These are phyloP conservation scores for Rotaria macrura DNA, from an alignment of 2,888 invertebrate species.

Conservation along the genomic window DNA sequence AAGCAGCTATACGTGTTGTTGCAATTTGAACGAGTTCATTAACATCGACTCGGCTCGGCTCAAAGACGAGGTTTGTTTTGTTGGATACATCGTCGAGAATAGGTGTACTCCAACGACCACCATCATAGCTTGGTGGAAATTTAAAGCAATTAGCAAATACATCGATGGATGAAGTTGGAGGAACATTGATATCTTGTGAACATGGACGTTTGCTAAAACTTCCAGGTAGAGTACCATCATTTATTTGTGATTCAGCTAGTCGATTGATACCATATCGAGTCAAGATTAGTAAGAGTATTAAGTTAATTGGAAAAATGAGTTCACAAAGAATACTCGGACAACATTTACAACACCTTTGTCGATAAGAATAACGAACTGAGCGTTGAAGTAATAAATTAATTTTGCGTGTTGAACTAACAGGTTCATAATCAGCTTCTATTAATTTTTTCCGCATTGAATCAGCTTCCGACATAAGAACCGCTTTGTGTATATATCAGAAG, in stretches of 20 bases:
- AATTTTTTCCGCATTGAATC: background rate
- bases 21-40: background rate
- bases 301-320: background rate
- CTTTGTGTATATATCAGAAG: background rate
- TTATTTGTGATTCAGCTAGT: background rate
- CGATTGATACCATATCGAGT: background rate
- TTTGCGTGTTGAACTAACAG: background rate
- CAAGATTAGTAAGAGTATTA: background rate
- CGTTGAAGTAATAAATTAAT: background rate
- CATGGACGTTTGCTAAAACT: background rate
- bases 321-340: background rate
- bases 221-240: background rate
- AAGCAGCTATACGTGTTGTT: background rate
- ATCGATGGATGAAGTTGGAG: background rate
- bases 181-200: background rate
- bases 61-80: background rate
- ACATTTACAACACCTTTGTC: background rate
- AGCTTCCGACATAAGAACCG: background rate
- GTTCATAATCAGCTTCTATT: background rate
- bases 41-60: background rate
- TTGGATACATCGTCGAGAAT: background rate
- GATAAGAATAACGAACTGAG: background rate
- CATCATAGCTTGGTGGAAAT: background rate
- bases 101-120: background rate
- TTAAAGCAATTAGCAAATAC: background rate